These are phyloP conservation scores for Willowsia nigromaculata DNA, from an alignment of 2,888 invertebrate genomes.

Conservation along the genomic window DNA sequence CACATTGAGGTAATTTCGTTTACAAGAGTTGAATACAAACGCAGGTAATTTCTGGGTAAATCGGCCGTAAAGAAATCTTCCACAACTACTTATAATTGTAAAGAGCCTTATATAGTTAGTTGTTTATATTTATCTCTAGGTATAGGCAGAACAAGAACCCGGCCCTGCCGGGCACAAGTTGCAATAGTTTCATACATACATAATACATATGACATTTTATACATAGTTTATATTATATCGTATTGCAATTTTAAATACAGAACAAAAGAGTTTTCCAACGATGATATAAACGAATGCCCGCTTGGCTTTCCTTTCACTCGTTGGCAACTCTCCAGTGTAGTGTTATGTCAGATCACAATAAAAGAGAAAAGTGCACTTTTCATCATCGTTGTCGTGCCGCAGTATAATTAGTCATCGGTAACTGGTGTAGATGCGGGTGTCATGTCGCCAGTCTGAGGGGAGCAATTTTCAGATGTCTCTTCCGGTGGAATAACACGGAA, in stretches of 20 bases:
- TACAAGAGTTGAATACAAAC: too few species aligned
- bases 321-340: background rate
- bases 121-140: too few species aligned
- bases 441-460: conserved; percentile 28
- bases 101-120: too few species aligned
- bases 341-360: background rate
- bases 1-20: too few species aligned
- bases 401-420: conserved; percentile 63
- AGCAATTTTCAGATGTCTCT: conserved; percentile 45
- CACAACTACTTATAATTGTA: too few species aligned
- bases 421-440: conserved; percentile 61
- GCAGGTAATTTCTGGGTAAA: too few species aligned
- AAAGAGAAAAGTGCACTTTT: conserved; percentile 42
- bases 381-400: conserved; percentile 47
- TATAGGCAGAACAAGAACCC: too few species aligned
- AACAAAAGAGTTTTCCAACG: background rate
- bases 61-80: too few species aligned
- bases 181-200: too few species aligned
- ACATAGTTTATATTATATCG: background rate
- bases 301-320: conserved; percentile 1
- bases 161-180: too few species aligned
- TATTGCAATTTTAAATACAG: background rate
- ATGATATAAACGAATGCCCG: background rate
- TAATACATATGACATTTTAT: too few species aligned
- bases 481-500: conserved; percentile 63